Evolutionary conservation across 2,888 invertebrate species (phyloP).

Genomic region (Caradrina kadenii): DNA sequence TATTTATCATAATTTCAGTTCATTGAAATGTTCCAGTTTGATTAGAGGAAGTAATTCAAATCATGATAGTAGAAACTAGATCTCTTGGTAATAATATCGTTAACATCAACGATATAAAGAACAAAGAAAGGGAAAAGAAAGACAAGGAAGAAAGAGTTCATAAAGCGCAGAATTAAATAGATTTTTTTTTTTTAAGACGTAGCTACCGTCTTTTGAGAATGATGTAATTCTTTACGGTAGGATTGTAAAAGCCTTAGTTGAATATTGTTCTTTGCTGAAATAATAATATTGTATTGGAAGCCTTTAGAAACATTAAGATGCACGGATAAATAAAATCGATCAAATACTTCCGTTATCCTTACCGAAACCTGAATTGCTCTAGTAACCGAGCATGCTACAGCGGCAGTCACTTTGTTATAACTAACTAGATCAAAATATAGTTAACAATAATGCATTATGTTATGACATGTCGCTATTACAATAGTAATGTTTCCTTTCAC

Average conservation of each 20-base stretch:
- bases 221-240: not conserved
- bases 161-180: not conserved
- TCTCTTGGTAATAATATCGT: not conserved
- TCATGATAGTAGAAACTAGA: not conserved
- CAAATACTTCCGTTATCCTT: conserved; percentile 40
- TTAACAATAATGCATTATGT: conserved; percentile 56
- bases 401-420: conserved; percentile 33
- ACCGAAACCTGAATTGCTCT: conserved; percentile 31
- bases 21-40: not conserved
- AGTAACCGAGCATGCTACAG: conserved; percentile 18
- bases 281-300: not conserved
- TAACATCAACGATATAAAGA: no score
- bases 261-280: not conserved
- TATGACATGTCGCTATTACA: conserved; percentile 50
- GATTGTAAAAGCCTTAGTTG: not conserved
- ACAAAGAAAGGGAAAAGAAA: no score
- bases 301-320: conserved; percentile 3
- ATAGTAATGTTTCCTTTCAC: conserved; percentile 60
- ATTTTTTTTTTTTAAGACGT: not conserved
- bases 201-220: no score
- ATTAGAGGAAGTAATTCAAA: not conserved
- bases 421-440: conserved; percentile 58
- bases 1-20: not conserved
- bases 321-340: conserved; percentile 10
- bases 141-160: no score